Evolutionary conservation across 2,797 vertebrate genomes (phyloP).

Genomic region (Anas capensis): DNA sequence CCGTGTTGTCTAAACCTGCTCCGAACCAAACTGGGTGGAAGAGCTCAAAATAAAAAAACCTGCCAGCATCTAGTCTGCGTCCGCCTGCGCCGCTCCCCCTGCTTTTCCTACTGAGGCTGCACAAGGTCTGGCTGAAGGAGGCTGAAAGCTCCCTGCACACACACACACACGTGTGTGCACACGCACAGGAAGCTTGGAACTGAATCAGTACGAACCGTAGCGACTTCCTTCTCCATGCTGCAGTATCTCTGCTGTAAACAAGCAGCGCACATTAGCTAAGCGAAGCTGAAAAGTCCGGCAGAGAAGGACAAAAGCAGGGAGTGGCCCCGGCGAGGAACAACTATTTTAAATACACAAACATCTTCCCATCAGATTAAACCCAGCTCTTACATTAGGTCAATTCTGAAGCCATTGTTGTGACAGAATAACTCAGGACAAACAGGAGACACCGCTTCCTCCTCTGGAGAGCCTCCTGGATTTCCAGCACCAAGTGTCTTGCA

Average conservation of each 20-base stretch:
- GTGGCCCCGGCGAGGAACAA: slow-evolving; percentile 54
- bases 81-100: not conserved
- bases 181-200: slow-evolving; percentile 62
- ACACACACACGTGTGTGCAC: not conserved
- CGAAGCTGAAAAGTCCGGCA: slow-evolving; percentile 20
- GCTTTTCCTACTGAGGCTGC: not conserved
- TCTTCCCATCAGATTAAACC: slow-evolving; percentile 72
- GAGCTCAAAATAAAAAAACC: not conserved
- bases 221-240: slow-evolving; percentile 57
- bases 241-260: slow-evolving; percentile 53
- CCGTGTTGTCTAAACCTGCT: slow-evolving; percentile 26
- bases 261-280: not conserved
- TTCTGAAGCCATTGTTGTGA: slow-evolving; percentile 67
- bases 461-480: slow-evolving; percentile 43
- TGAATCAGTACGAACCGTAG: not conserved
- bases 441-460: slow-evolving; percentile 61
- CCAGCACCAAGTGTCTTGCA: not conserved
- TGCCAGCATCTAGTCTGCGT: not conserved
- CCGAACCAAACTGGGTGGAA: not conserved
- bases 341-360: slow-evolving; percentile 72
- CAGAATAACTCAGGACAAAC: slow-evolving; percentile 61
- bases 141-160: not conserved
- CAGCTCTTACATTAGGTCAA: slow-evolving; percentile 45
- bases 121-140: not conserved
- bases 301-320: slow-evolving; percentile 68